These are phyloP conservation scores for Tylochromis polylepis DNA, from an alignment of 2,113 vertebrate species.

Conservation along the genomic window DNA sequence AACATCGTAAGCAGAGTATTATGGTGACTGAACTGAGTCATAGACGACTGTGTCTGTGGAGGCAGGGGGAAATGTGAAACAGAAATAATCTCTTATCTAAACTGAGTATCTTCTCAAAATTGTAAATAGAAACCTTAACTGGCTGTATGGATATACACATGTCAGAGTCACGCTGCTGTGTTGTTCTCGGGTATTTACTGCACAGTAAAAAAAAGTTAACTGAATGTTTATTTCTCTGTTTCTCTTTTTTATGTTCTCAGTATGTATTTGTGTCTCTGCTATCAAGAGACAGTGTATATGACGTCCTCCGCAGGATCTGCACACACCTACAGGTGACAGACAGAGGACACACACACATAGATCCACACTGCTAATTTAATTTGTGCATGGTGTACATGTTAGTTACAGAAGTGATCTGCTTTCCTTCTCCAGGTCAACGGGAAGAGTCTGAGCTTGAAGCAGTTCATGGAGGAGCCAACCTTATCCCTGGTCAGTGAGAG, in stretches of 20 bases:
- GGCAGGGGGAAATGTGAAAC: background rate
- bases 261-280: constrained; percentile 92
- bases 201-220: background rate
- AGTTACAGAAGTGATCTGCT: background rate
- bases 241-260: constrained; percentile 58
- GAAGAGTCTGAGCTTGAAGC: constrained; percentile 89
- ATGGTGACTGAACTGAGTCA: background rate
- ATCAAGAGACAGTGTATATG: constrained; percentile 91
- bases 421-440: constrained; percentile 71
- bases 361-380: background rate
- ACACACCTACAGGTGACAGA: constrained; percentile 87
- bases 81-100: background rate
- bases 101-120: background rate
- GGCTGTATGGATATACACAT: background rate
- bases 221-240: background rate
- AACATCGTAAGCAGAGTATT: background rate
- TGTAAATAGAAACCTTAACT: background rate
- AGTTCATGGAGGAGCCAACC: constrained; percentile 79
- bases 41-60: background rate
- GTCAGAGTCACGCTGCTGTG: background rate
- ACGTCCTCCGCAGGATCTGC: constrained; percentile 86
- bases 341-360: background rate
- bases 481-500: constrained; percentile 81
- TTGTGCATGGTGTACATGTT: background rate
- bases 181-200: background rate